Evolutionary conservation across 2,797 vertebrate species (phyloP).

Genomic region (Meda fulgida): DNA sequence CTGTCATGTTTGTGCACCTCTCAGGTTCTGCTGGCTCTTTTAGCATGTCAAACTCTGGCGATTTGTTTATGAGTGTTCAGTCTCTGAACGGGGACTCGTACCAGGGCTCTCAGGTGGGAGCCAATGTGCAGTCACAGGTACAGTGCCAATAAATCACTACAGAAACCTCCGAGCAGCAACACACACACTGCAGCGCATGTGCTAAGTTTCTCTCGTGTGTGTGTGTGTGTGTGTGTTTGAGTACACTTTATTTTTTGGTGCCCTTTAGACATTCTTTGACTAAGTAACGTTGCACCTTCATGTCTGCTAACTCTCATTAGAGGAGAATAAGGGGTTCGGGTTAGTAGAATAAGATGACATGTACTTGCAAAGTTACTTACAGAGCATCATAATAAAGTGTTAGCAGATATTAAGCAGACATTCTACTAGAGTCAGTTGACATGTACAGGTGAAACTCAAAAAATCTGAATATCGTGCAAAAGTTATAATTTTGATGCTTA

Average conservation of each 20-base stretch:
- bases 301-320: neutral
- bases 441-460: neutral
- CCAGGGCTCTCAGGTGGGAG: conserved; percentile 99
- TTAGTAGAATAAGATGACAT: neutral
- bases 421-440: neutral
- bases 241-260: neutral
- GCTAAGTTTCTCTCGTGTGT: too few relatives aligned
- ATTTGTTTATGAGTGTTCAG: conserved; percentile 99
- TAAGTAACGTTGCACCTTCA: neutral
- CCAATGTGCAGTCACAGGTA: conserved; percentile 99
- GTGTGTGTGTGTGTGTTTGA: neutral
- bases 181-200: too few relatives aligned
- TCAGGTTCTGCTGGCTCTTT: conserved; percentile 99
- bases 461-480: too few relatives aligned
- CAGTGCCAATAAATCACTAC: conserved; percentile 11
- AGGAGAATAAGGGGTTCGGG: too few relatives aligned
- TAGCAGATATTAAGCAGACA: neutral
- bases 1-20: conserved; percentile 75
- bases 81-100: conserved; percentile 99
- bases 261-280: neutral
- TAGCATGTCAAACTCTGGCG: conserved; percentile 99
- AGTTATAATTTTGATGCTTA: too few relatives aligned
- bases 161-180: conserved; percentile 3
- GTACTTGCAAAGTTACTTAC: neutral
- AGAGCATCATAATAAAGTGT: too few relatives aligned